Evolutionary conservation across 2,888 invertebrate species (phyloP), one percentile per base, ranked within the genome.

Genomic region (Catonia carolina): DNA sequence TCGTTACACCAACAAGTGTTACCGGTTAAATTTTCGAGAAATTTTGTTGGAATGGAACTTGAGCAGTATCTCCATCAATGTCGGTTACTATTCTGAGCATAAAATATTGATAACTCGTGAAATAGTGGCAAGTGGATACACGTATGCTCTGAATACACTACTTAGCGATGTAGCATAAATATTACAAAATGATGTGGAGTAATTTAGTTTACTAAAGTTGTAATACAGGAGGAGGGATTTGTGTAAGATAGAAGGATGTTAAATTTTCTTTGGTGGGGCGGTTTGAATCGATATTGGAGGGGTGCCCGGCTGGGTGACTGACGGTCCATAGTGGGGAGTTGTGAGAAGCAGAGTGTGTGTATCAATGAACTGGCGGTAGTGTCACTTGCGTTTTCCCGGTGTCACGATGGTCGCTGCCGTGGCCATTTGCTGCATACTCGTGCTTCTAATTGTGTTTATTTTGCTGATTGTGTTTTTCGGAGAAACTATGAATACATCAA

Each of bases 401-500:
- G 65, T 77, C 64, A 73, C 67, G 67, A 88, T 88, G 88, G 84
- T 88, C 70, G 87, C 86, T 62, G 87, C 86, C 62, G 87, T 89
- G 67, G 88, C 87, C 68, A 86, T 89, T 67, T 87, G 87, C 75
- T 88, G 87, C 74, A 86, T 89, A 69, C 78, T 88, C 69, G 84
- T 88, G 72, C 78, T 89, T 64, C 76, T 88, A 70, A 83, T 85
- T 65, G 87, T 88, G 65, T 89, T 89, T 77, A 88, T 88, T 67
- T 81, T 88, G 64, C 81, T 88, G 69, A 88, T 88, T 73, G 86
- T 88, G 67, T 85, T 87, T 63, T 84, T 87, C 61, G 88, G 87
- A 18, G 86, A 88, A 75, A 83, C 83, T 67, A 83, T 86, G 62
- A 68, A 45, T 45, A 54, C n/a, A n/a, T 27, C 27, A 27, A 27